Evolutionary conservation across 2,888 invertebrate species (phyloP), one percentile per base, ranked within the genome.

Genomic region (Mythimna vitellina): DNA sequence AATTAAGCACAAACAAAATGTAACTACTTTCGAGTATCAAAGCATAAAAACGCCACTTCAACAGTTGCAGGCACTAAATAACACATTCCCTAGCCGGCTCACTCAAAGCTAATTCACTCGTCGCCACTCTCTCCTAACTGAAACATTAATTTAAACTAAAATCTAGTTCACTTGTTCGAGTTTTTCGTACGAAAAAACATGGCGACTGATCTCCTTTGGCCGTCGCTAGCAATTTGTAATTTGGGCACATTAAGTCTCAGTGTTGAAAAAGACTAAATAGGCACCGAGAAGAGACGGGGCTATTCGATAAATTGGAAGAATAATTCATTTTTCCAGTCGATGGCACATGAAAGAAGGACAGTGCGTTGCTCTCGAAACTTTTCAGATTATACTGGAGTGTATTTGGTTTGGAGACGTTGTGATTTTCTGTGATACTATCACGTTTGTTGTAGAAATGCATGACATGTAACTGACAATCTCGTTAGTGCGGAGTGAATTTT

Each of bases 261-360:
- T 81, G 89, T 86, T 85, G 86, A 83, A 89, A 90, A 88, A 86
- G 88, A 90, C 89, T 90, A 92, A 91, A 91, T 88, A 89, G 87
- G 82, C 70, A 72, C 69, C 82, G 86, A 82, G 84, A 81, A 73
- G 82, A 83, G 78, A 78, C 69, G 80, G 82, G 89, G 88, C 88
- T 89, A 89, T 91, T 91, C 87, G 89, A 89, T 91, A 93, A 93
- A 94, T 94, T 93, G 93, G 91, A 91, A 90, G 92, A 93, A 94
- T 94, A 93, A 94, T 93, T 93, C 91, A 94, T 94, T 94, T 94
- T 94, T 93, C 91, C 93, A 89, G 90, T 89, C 89, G 89, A 91
- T 88, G 83, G 91, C 87, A 91, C 92, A 91, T 89, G 88, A 93
- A 92, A 92, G 91, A 89, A 89, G 87, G 42, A 88, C 86, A 86